Evolutionary conservation across 37 sponge, comb jelly and placozoan genomes (phyloP), one percentile per base, ranked within the genome.

Genomic region (Spongilla lacustris): DNA sequence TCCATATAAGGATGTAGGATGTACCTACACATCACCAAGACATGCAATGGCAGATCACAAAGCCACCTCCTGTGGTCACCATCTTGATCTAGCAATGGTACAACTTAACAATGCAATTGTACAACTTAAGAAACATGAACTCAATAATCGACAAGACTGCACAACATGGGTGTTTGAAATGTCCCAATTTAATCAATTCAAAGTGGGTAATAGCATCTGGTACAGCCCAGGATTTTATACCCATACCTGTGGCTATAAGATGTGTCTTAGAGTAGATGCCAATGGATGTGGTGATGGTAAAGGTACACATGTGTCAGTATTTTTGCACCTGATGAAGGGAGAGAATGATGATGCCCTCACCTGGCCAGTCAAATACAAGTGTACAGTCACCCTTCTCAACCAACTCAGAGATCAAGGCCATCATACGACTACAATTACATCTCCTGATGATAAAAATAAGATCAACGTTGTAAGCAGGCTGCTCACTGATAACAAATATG

Each of bases 361-460:
- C 28, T 91, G 87, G 87, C 91, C 91, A 10, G 83, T 91, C 26
- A 77, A 31, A 48, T 87, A 83, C n/a, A 75, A 36, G 67, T 79
- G 86, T 21, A 66, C 66, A 10, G 68, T 91, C 23, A 87, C 74
- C 79, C 76, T 91, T 26, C 84, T 86, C 37, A 91, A 91, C 83
- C 87, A 86, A 30, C 78, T 91, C 34, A 36, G 23, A 0, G 87
- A 86, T 25, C 24, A 67, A 31, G 27, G 83, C 0, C 91, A 86
- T 58, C 67, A 79, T 28, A 31, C 46, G 25, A 50, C 66, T 3
- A 5, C 8, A 19, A 66, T 35, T 3, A 9, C 41, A 41, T 41
- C 41, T 41, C 3, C 41, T 41, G 3, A 6, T 9, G 6, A 41
- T 3, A 41, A 3, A 41, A 9, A 3, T 3, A 3, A 41, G 41